Evolutionary conservation across 2,888 invertebrate species (phyloP).

Genomic region (Strigamia maritima): DNA sequence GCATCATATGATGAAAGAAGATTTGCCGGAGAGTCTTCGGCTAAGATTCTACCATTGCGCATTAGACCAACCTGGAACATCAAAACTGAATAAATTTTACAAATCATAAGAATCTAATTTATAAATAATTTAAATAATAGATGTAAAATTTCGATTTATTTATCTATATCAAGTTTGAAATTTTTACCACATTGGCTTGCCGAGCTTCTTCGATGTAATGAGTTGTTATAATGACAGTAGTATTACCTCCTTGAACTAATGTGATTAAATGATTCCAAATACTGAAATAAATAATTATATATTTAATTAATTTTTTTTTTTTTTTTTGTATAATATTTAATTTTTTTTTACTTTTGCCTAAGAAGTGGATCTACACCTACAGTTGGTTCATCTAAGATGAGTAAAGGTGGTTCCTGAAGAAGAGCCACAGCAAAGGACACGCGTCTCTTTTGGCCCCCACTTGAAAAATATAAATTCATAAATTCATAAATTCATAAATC

Average conservation of each 20-base stretch:
- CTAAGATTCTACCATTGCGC: conserved; percentile 52
- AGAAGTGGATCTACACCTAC: conserved; percentile 89
- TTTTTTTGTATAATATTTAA: neutral
- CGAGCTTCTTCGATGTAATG: conserved; percentile 57
- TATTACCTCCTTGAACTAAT: conserved; percentile 48
- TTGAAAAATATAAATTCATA: conserved; percentile 49
- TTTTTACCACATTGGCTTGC: conserved; percentile 74
- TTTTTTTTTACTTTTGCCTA: conserved; percentile 48
- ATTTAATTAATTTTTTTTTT: too few species aligned
- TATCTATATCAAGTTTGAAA: neutral
- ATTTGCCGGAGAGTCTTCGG: conserved; percentile 50
- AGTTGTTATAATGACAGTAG: conserved; percentile 53
- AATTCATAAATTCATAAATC: neutral
- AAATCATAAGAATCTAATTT: too few species aligned
- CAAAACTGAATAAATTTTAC: neutral
- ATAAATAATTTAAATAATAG: too few species aligned
- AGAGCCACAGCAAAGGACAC: conserved; percentile 89
- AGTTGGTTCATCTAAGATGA: conserved; percentile 89
- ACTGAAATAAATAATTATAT: too few species aligned
- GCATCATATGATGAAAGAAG: conserved; percentile 46
- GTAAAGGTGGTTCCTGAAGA: conserved; percentile 85
- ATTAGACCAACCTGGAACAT: conserved; percentile 50
- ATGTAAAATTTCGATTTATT: too few species aligned
- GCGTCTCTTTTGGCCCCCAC: conserved; percentile 86
- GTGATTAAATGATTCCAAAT: conserved; percentile 53